phyloP scores from a whole-genome alignment of 2,888 invertebrate genomes.

The Drosophila prostipennis region DNA sequence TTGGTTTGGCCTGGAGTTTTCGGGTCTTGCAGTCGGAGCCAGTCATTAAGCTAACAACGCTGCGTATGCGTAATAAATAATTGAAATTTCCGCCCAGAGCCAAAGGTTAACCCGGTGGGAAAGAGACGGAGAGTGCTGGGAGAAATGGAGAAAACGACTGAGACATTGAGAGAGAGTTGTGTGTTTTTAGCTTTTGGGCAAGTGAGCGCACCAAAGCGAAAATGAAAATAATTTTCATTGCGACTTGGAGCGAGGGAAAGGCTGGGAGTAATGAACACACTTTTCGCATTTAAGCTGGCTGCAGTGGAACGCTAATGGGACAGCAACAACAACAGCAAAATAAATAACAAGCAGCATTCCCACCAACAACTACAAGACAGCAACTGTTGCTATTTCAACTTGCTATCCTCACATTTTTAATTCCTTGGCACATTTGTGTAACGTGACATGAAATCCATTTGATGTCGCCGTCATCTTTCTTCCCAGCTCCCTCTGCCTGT shows the following conservation, averaged over 20 bases:
- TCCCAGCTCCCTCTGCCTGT: constrained; percentile 7
- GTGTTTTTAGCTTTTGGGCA: constrained; percentile 72
- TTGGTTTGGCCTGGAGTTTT: constrained; percentile 27
- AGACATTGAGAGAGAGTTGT: constrained; percentile 34
- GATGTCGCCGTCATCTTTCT: constrained; percentile 60
- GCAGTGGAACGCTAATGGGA: constrained; percentile 78
- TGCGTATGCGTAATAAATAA: constrained; percentile 73
- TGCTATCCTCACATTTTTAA: constrained; percentile 75
- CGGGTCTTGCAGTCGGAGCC: constrained; percentile 43
- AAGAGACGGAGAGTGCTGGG: constrained; percentile 10
- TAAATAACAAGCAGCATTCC: constrained; percentile 14
- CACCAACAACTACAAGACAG: constrained; percentile 53
- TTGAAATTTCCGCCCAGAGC: constrained; percentile 62
- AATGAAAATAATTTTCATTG: constrained; percentile 77
- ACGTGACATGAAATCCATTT: constrained; percentile 80
- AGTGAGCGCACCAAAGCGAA: constrained; percentile 73
- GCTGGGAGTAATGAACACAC: constrained; percentile 73
- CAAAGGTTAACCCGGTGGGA: constrained; percentile 52
- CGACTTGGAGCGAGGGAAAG: constrained; percentile 29
- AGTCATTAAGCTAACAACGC: constrained; percentile 66
- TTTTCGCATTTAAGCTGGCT: constrained; percentile 76
- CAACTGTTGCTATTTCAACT: constrained; percentile 67
- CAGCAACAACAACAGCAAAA: constrained; percentile 48
- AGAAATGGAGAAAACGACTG: constrained; percentile 27
- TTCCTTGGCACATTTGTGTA: constrained; percentile 78